Evolutionary conservation across 2,113 vertebrate species (phyloP).

Genomic region (Dipodomys spectabilis): DNA sequence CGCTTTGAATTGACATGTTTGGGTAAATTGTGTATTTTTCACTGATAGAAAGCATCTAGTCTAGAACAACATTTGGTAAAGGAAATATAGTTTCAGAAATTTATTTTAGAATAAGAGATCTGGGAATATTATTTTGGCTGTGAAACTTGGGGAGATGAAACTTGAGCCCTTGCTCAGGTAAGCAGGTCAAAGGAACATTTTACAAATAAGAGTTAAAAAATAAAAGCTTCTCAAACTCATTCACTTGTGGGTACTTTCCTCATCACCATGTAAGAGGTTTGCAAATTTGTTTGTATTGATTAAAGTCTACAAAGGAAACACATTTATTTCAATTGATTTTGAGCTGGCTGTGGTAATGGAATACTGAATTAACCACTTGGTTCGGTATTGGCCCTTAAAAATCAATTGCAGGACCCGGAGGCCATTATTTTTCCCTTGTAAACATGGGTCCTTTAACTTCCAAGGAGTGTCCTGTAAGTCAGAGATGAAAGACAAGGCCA

Average conservation of each 20-base stretch:
- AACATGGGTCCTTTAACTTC: slow-evolving; percentile 49
- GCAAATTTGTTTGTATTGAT: slow-evolving; percentile 42
- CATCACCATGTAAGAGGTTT: slow-evolving; percentile 13
- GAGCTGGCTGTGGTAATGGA: slow-evolving; percentile 22
- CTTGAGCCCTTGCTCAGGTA: background rate
- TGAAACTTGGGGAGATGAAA: background rate
- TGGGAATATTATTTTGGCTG: background rate
- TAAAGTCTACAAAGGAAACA: slow-evolving; percentile 47
- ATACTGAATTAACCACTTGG: background rate
- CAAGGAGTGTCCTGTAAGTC: background rate
- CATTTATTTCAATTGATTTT: slow-evolving; percentile 52
- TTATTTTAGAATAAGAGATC: slow-evolving; percentile 17
- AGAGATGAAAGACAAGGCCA: background rate
- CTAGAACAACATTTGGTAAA: slow-evolving; percentile 33
- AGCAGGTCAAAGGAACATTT: background rate
- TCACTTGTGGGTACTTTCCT: background rate
- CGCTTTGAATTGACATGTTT: background rate
- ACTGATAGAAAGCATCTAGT: background rate
- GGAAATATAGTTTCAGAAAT: background rate
- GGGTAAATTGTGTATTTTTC: background rate
- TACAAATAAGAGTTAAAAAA: slow-evolving; percentile 15
- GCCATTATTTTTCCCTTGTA: background rate
- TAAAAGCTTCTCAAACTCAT: background rate
- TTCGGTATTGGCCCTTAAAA: slow-evolving; percentile 56
- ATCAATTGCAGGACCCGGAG: slow-evolving; percentile 39